Evolutionary conservation across 2,797 vertebrate genomes (phyloP), one percentile per base, ranked within the genome.

Genomic region (Ceyx erithaca): DNA sequence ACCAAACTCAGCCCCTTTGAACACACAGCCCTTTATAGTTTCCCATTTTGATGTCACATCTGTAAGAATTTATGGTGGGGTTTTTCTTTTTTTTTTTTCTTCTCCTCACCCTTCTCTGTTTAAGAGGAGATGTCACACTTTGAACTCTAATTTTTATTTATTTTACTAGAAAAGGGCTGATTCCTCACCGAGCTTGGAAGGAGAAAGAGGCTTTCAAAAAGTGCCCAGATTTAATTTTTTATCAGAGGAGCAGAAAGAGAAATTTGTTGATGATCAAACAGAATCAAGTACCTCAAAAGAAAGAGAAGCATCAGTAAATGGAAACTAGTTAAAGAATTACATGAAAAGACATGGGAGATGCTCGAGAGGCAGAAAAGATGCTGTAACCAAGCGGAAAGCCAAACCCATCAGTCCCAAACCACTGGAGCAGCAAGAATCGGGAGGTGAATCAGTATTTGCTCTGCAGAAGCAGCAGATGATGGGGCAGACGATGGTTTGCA

Each of bases 231-330:
- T 92, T 96, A 92, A 95, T 91, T 95, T 96, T 97, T 96, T 95
- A 96, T 96, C 95, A 95, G 87, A 51, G 77, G 93, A 95, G 92
- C 70, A 89, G 91, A 92, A 83, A 91, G 85, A 90, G 88, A 95
- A 97, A 97, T 75, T 79, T 93, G 94, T 83, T 90, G 92, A 73
- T 97, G 96, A 97, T 97, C 96, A 96, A 97, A 96, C 90, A 92
- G 93, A 93, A 93, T 96, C 89, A 91, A 95, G 78, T 37, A 43
- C 76, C 90, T 92, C 87, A 69, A 93, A 94, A 93, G 92, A 94
- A 91, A 64, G 73, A 30, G 5, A 48, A 51, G 58, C 6, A 30
- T 54, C 55, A 26, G 76, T 61, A 88, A 96, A 81, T 48, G 88
- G 91, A 93, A 92, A 89, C 80, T 55, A 68, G 87, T 94, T 94